A percentile compares a stretch with the other conserved stretches of the same genome.
Conservation (phyloP, 2,797 vertebrate species). For the Smutsia temminckii region DNA sequence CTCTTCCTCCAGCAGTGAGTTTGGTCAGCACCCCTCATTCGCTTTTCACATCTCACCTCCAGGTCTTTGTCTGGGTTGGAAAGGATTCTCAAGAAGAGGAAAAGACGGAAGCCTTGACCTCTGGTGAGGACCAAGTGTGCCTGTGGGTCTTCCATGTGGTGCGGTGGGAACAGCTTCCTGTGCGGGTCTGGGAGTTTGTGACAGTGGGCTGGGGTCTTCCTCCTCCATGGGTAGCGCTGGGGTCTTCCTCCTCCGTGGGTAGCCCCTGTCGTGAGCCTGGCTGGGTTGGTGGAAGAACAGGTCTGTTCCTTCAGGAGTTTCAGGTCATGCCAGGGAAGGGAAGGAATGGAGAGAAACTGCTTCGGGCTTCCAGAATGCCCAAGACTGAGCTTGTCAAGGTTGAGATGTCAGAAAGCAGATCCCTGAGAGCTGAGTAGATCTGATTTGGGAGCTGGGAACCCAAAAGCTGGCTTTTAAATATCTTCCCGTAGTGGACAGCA, state of each 20-base stretch:
- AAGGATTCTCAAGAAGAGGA: constrained; percentile 97
- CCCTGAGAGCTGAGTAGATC: neutral
- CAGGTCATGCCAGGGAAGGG: neutral
- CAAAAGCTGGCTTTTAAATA: neutral
- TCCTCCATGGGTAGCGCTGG: neutral
- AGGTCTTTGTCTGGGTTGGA: constrained; percentile 99
- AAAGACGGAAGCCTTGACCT: constrained; percentile 93
- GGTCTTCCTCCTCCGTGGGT: neutral
- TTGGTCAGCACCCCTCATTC: neutral
- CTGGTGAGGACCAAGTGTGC: constrained; percentile 87
- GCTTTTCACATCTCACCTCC: neutral
- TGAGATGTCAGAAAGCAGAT: neutral
- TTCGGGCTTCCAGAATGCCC: neutral
- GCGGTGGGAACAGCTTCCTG: neutral
- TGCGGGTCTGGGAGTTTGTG: neutral
- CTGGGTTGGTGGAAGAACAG: neutral
- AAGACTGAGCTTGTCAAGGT: neutral
- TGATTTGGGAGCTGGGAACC: neutral
- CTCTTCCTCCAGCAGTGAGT: neutral
- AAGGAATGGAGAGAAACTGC: neutral
- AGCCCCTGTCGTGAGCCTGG: neutral
- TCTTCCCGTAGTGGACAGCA: neutral
- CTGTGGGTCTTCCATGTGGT: neutral
- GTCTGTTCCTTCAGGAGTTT: neutral
- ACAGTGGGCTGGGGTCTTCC: neutral